Evolutionary conservation across 2,888 invertebrate genomes (phyloP).

Genomic region (Rhodophaea formosa): DNA sequence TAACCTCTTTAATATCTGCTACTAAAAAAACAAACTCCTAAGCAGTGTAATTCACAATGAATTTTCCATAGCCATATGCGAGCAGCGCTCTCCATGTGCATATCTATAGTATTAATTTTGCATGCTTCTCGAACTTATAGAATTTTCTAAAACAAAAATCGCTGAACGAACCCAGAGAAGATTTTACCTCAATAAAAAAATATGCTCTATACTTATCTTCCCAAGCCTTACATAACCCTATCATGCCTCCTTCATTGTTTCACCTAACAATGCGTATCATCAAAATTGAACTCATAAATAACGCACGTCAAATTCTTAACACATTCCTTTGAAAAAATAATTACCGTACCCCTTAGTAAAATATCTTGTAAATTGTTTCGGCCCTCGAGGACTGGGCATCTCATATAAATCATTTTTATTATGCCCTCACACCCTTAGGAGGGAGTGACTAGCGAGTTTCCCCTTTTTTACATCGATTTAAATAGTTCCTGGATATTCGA

Average conservation of each 20-base stretch:
- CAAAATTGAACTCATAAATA: conserved; percentile 10
- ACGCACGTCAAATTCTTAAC: conserved; percentile 20
- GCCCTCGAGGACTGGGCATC: conserved; percentile 71
- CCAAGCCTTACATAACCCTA: not conserved
- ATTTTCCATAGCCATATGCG: no score
- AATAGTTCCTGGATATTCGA: conserved; percentile 57
- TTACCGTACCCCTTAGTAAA: conserved; percentile 49
- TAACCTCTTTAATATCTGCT: no score
- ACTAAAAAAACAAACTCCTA: no score
- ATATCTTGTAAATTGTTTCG: conserved; percentile 70
- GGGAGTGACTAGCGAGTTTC: conserved; percentile 59
- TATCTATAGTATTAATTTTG: no score
- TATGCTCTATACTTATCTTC: no score
- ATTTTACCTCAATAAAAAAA: not conserved
- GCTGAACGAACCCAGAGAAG: not conserved
- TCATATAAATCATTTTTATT: conserved; percentile 78
- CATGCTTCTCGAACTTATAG: no score
- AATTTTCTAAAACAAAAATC: no score
- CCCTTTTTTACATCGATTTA: conserved; percentile 57
- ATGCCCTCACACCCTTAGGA: conserved; percentile 48
- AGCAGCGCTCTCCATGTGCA: no score
- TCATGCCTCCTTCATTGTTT: conserved; percentile 1
- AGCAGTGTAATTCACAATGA: no score
- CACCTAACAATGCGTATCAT: conserved; percentile 9
- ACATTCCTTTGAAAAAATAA: conserved; percentile 35